Evolutionary conservation across 2,113 vertebrate species (phyloP).

Genomic region (Gila orcuttii): DNA sequence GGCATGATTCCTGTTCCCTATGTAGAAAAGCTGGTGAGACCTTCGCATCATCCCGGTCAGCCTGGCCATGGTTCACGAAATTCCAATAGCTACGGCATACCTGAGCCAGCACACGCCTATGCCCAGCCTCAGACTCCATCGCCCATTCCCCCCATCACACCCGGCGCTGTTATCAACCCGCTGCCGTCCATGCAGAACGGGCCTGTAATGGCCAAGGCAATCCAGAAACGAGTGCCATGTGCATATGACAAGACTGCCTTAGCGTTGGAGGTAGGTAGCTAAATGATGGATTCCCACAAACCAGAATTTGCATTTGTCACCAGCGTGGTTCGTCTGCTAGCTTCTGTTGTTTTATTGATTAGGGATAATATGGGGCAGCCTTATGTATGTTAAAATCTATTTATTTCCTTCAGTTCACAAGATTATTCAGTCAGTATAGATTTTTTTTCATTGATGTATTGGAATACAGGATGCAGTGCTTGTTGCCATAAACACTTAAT

Average conservation of each 20-base stretch:
- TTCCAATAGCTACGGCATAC: constrained; percentile 96
- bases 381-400: neutral
- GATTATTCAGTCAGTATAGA: neutral
- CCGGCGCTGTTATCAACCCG: constrained; percentile 85
- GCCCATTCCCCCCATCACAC: constrained; percentile 80
- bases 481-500: neutral
- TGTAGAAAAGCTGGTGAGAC: constrained; percentile 90
- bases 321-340: neutral
- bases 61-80: constrained; percentile 87
- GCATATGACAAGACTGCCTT: constrained; percentile 98
- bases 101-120: constrained; percentile 95
- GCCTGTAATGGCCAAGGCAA: constrained; percentile 95
- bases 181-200: constrained; percentile 94
- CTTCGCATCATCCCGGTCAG: constrained; percentile 74
- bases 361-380: neutral
- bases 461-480: neutral
- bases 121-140: constrained; percentile 92
- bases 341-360: neutral
- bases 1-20: constrained; percentile 99
- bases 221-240: constrained; percentile 97
- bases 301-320: neutral
- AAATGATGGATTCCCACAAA: neutral
- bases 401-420: neutral
- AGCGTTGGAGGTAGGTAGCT: constrained; percentile 87
- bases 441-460: neutral